Evolutionary conservation across 2,888 invertebrate species (phyloP), one percentile per base, ranked within the genome.

Genomic region (Phortica magna): DNA sequence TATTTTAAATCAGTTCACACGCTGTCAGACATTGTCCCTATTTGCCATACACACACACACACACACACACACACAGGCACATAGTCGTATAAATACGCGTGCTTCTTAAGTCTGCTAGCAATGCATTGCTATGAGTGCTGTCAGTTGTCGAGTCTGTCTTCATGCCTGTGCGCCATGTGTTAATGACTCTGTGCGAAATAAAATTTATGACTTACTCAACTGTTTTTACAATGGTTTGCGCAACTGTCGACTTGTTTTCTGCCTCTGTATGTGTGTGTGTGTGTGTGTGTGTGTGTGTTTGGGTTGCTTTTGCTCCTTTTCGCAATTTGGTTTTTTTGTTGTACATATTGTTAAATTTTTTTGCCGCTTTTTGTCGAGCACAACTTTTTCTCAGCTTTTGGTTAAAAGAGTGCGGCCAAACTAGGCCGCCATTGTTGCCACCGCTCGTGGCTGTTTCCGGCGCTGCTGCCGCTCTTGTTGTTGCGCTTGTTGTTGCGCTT

Each of bases 141-240:
- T 17, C 61, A 61, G 31, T 22, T 22, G 61, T 22, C 61, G 17
- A 10, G 22, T n/a, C 22, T 61, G 19, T 61, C 22, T 22, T 61
- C 22, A 73, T 77, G 78, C 76, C 79, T 80, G 76, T 82, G 84
- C 87, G 86, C 86, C 85, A 87, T 83, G 85, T 85, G 85, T 85
- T 85, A 85, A 85, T 85, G 85, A 85, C 88, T 87, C 86, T 87
- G 83, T 85, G 85, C 79, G 87, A 87, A 85, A 85, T 85, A 84
- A 87, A 87, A 85, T 85, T 85, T 85, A 85, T 87, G 85, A 87
- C 85, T 85, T 85, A 87, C 87, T 86, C 87, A 85, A 86, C 86
- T 85, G 87, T 82, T 84, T 84, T 83, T 81, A 79, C 73, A 77
- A 19, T 71, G 53, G 31, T 31, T 55, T 61, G 61, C 22, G 10